Evolutionary conservation across 2,797 vertebrate species (phyloP).

Genomic region (Lepidocolaptes lacrymiger): DNA sequence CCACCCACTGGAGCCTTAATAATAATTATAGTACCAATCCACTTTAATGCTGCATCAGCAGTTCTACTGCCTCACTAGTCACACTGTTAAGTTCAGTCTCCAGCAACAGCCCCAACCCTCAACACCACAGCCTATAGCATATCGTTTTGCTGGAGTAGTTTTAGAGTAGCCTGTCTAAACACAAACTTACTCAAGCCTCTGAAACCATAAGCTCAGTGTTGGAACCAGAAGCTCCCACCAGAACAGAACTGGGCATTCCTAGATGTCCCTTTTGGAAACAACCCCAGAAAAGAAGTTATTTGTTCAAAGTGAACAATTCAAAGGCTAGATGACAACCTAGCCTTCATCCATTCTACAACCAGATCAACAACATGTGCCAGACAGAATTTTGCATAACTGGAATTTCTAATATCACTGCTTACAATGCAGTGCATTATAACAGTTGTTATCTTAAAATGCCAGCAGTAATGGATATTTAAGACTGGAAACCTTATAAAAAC

Average conservation of each 20-base stretch:
- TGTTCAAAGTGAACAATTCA: neutral
- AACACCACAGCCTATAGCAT: neutral
- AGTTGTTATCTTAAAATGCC: neutral
- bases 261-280: neutral
- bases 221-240: neutral
- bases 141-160: neutral
- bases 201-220: accelerated
- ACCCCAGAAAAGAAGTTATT: neutral
- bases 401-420: neutral
- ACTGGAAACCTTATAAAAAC: neutral
- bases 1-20: neutral
- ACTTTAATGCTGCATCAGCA: accelerated
- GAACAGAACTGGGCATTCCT: neutral
- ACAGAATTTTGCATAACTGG: neutral
- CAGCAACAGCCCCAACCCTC: neutral
- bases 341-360: neutral
- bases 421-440: neutral
- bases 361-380: accelerated
- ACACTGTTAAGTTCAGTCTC: neutral
- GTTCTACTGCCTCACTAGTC: neutral
- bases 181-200: neutral
- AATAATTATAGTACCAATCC: neutral
- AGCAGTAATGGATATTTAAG: neutral
- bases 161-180: neutral
- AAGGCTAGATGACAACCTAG: neutral